Conservation (phyloP, 2,888 invertebrate species). For the Metacarcinus magister region DNA sequence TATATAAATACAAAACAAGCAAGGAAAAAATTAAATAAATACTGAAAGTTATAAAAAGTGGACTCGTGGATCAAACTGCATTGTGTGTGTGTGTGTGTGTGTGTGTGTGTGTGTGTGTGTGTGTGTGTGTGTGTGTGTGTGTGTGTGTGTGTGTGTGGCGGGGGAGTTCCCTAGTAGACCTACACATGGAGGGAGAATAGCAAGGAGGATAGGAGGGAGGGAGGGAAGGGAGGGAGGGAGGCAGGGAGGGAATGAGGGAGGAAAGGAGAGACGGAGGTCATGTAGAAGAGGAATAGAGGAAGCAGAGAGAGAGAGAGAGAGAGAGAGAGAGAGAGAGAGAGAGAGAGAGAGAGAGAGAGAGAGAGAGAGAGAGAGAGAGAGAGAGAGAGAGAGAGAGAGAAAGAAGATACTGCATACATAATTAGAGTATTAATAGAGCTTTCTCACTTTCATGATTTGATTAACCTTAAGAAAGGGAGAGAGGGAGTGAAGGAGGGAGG, state of each 20-base stretch:
- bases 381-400: too few species aligned
- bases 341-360: background rate
- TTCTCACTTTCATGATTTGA: too few species aligned
- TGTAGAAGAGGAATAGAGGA: background rate
- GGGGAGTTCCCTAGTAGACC: too few species aligned
- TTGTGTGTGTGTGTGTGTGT: conserved; percentile 33
- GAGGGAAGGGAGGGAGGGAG: background rate
- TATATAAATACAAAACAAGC: background rate
- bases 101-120: background rate
- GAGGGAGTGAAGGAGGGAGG: too few species aligned
- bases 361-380: background rate
- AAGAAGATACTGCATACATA: too few species aligned
- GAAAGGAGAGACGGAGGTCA: background rate
- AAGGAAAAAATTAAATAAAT: background rate
- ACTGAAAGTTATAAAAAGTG: background rate
- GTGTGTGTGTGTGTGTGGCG: background rate
- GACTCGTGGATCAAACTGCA: background rate
- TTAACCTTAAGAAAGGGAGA: too few species aligned
- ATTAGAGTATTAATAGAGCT: too few species aligned
- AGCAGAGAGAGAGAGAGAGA: background rate
- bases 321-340: background rate
- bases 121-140: background rate
- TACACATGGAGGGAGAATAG: background rate
- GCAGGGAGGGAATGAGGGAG: background rate
- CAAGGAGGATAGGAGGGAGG: too few species aligned